Percentiles rank a stretch among this genome's conserved stretches.
Conservation (phyloP, 2,888 invertebrate species). For the Trichogramma dendrolimi region DNA sequence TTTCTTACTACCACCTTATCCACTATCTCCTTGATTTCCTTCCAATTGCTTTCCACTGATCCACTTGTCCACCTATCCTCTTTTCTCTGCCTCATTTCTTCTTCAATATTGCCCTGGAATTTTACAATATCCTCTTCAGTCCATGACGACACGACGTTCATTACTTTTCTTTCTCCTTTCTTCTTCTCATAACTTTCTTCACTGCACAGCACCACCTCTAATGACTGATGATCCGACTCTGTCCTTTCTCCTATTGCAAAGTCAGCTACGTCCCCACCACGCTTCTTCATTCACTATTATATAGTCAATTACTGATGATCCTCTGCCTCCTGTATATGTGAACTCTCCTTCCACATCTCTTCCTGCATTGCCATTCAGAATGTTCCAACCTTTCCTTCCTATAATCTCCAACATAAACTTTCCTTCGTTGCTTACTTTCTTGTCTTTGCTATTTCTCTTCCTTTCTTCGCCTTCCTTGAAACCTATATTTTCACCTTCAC, state of each 20-base stretch:
- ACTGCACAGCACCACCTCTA: conserved; percentile 3
- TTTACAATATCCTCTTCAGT: neutral
- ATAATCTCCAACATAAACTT: conserved; percentile 19
- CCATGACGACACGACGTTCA: neutral
- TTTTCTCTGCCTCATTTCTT: neutral
- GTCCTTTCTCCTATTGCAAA: conserved; percentile 17
- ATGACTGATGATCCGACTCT: conserved; percentile 27
- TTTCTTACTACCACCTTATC: too few species aligned
- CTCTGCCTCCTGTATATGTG: conserved; percentile 27
- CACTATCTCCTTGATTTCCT: too few species aligned
- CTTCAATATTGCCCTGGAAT: neutral
- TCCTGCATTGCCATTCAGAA: conserved; percentile 24
- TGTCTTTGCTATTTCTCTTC: conserved; percentile 8
- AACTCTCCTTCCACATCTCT: conserved; percentile 28
- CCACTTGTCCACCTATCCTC: too few species aligned
- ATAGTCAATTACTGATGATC: conserved; percentile 27
- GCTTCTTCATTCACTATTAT: conserved; percentile 17
- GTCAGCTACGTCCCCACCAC: conserved; percentile 15
- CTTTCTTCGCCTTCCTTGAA: neutral
- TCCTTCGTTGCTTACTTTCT: conserved; percentile 10
- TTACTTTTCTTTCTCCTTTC: neutral
- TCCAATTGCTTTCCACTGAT: too few species aligned
- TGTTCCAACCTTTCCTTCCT: conserved; percentile 37
- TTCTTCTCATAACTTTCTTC: conserved; percentile 7
- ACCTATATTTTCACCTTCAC: conserved; percentile 1